Evolutionary conservation across 2,113 vertebrate genomes (phyloP), one percentile per base, ranked within the genome.

Genomic region (Leptosomus discolor): DNA sequence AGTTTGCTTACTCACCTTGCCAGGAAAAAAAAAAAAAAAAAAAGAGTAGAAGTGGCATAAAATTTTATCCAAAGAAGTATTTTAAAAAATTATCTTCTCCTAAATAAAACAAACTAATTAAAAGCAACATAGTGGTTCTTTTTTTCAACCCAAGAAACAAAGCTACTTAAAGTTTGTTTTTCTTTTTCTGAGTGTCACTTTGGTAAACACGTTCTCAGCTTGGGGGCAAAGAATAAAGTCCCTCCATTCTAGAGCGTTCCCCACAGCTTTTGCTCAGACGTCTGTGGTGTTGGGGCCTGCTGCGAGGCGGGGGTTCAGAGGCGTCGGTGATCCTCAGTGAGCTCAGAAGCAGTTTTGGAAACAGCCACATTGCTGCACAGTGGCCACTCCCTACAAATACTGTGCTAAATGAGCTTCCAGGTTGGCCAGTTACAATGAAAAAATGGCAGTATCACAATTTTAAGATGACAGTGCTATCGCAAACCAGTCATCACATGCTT

Each of bases 401-500:
- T 37, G 41, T 3, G 5, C 43, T 94, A 85, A 63, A 78, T 51
- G 39, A 91, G 17, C 85, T 87, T 67, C 87, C 75, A 45, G 15
- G 45, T 11, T 77, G 83, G 37, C 81, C 79, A 90, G 71, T 90
- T 90, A 56, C 51, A 82, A 51, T 57, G 74, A 83, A 88, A 57
- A 48, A 92, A 46, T 37, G 82, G 73, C 71, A 87, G 26, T 32
- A 46, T 48, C 79, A 87, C 93, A 79, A 74, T 91, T 94, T 84
- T 75, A 73, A 80, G 86, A 85, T 68, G 90, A 94, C 77, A 96
- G 37, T 56, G 75, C 84, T 92, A 46, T 67, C 63, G 96, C 51
- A 94, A 94, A 95, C 48, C 64, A 61, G 71, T 76, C 41, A 20
- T 86, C 93, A 60, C 91, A 60, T 48, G 87, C 90, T 77, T 96